phyloP scores from a whole-genome alignment of 2,888 invertebrate species.

The Asteroscopus sphinx region DNA sequence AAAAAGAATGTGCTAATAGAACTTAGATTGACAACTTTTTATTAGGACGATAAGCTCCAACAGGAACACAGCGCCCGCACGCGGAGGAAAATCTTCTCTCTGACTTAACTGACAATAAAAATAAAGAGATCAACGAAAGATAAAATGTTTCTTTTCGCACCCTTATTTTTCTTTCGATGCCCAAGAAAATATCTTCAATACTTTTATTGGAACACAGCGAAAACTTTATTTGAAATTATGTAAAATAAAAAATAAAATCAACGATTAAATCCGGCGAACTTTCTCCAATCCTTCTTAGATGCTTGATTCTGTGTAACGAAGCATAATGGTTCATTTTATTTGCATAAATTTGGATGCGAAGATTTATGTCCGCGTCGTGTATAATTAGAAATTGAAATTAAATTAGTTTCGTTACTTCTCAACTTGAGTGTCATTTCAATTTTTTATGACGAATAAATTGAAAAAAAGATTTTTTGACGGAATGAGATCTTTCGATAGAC shows the following conservation, averaged over 20 bases:
- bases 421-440: slow-evolving; percentile 49
- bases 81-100: slow-evolving; percentile 26
- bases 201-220: slow-evolving; percentile 45
- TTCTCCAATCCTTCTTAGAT: slow-evolving; percentile 77
- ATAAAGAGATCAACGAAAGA: slow-evolving; percentile 49
- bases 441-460: slow-evolving; percentile 45
- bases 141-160: slow-evolving; percentile 44
- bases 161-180: slow-evolving; percentile 37
- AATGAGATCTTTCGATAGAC: slow-evolving; percentile 24
- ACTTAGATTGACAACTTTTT: slow-evolving; percentile 40
- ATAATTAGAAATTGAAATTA: slow-evolving; percentile 71
- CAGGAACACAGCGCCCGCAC: slow-evolving; percentile 12
- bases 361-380: slow-evolving; percentile 76
- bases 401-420: slow-evolving; percentile 58
- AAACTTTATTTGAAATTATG: slow-evolving; percentile 65
- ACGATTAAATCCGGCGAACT: slow-evolving; percentile 72
- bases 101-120: slow-evolving; percentile 51
- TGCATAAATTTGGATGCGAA: slow-evolving; percentile 83
- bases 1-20: slow-evolving; percentile 33
- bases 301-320: slow-evolving; percentile 84
- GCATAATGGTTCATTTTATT: slow-evolving; percentile 84
- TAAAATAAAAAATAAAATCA: slow-evolving; percentile 74
- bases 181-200: slow-evolving; percentile 42
- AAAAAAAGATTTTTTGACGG: slow-evolving; percentile 26
- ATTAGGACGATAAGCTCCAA: slow-evolving; percentile 36